phyloP scores from a whole-genome alignment of 2,888 invertebrate genomes.

The Sarcophaga subvicina region DNA sequence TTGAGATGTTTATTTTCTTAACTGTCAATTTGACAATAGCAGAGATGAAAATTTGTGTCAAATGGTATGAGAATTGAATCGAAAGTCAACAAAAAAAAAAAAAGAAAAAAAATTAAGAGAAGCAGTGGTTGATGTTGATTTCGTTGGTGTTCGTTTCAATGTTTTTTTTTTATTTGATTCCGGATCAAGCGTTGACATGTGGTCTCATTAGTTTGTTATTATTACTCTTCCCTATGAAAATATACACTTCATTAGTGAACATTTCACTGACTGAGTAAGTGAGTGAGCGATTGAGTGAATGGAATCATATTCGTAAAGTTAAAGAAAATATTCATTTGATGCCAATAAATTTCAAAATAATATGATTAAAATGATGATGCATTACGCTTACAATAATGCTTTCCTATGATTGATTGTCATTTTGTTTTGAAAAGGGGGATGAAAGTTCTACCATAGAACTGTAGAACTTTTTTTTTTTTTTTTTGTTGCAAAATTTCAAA shows the following conservation, averaged over 20 bases:
- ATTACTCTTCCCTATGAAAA: constrained; percentile 52
- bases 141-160: constrained; percentile 48
- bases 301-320: neutral
- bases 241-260: constrained; percentile 29
- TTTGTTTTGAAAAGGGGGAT: neutral
- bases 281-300: neutral
- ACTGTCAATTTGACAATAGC: constrained; percentile 46
- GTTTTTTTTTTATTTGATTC: constrained; percentile 47
- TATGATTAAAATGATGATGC: constrained; percentile 61
- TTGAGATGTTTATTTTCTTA: constrained; percentile 32
- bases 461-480: too few relatives aligned
- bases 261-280: neutral
- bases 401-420: neutral
- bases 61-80: neutral
- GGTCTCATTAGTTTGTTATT: constrained; percentile 68
- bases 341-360: constrained; percentile 61
- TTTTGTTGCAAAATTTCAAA: neutral
- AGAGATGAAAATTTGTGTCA: constrained; percentile 36
- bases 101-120: neutral
- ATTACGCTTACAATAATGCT: neutral
- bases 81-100: neutral
- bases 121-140: constrained; percentile 25
- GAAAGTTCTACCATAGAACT: neutral
- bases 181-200: constrained; percentile 68
- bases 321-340: constrained; percentile 48